Conservation (phyloP, 1,140 invertebrate genomes). For the Drosophila melanogaster region DNA sequence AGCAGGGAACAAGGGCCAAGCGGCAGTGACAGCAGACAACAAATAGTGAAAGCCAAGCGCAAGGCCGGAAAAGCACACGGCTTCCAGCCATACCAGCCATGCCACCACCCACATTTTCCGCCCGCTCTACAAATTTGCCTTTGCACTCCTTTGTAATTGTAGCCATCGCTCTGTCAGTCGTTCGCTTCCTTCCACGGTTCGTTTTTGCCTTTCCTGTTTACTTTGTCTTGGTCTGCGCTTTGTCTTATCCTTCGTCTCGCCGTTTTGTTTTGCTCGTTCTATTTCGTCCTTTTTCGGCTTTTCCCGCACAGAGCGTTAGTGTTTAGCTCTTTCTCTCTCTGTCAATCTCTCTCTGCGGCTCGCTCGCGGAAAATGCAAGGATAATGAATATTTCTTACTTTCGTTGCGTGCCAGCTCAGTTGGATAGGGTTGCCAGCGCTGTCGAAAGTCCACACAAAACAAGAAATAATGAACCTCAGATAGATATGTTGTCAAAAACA, state of each 20-base stretch:
- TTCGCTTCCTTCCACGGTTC: slow-evolving; percentile 21
- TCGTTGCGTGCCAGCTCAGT: slow-evolving; percentile 26
- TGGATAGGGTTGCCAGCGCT: slow-evolving; percentile 43
- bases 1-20: not conserved
- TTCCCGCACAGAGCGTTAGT: slow-evolving; percentile 13
- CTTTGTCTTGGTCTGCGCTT: slow-evolving; percentile 47
- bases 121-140: slow-evolving; percentile 38
- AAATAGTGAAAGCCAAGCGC: slow-evolving; percentile 49
- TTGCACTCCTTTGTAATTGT: slow-evolving; percentile 34
- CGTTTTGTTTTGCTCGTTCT: slow-evolving; percentile 73
- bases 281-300: slow-evolving; percentile 54
- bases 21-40: slow-evolving; percentile 26
- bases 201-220: slow-evolving; percentile 49
- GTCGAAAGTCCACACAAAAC: not conserved
- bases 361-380: slow-evolving; percentile 37
- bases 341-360: not conserved
- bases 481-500: too few species aligned
- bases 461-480: too few species aligned
- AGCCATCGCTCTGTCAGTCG: slow-evolving; percentile 11
- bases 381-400: slow-evolving; percentile 42
- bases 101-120: not conserved
- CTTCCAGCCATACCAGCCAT: not conserved
- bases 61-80: slow-evolving; percentile 59
- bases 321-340: slow-evolving; percentile 2
- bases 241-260: slow-evolving; percentile 26